Evolutionary conservation across 2,888 invertebrate genomes (phyloP), one percentile per base, ranked within the genome.

Genomic region (Phania funesta): DNA sequence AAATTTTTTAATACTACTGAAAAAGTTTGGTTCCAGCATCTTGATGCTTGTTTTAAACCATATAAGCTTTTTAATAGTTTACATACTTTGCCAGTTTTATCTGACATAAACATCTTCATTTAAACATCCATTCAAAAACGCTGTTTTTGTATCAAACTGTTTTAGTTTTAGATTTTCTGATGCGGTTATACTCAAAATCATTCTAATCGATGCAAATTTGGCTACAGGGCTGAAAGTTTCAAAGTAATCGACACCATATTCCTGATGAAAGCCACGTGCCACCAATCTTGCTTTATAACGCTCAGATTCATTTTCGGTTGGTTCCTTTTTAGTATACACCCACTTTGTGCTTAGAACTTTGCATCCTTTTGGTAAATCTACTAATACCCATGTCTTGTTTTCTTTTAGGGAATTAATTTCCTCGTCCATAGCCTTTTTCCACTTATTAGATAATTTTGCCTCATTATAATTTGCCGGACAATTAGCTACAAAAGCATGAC

Each of bases 1-100:
- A 85, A 85, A 18, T 73, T 82, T 26, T 74, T 29, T 29, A 87
- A 62, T 64, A 87, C 83, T 18, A 81, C 16, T 22, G 79, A 83
- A 52, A 87, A 85, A 32, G 79, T 85, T 44, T 76, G 32, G 52
- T 86, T 86, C 85, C 85, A 86, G 60, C 85, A 84, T 22, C 85
- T 75, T 13, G 83, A 82, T 9, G 84, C 83, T 81, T 87, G 86
- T 50, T 86, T 87, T 1, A 86, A 48, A 7, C 85, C 85, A 75
- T 86, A 86, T 7, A 86, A 58, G 48, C 84, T 84, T 50, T 84
- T 85, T 1, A 60, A 46, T 9, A 85, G 62, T 26, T 74, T 75
- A 60, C 83, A 85, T 8, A 86, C 84, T 20, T 71, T 78, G 18
- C 68, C 77, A 7, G 82, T 84, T 20, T 84, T 73, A 76, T 84